Conservation (phyloP, 2,888 invertebrate genomes). For the Pemphredon lugubris region DNA sequence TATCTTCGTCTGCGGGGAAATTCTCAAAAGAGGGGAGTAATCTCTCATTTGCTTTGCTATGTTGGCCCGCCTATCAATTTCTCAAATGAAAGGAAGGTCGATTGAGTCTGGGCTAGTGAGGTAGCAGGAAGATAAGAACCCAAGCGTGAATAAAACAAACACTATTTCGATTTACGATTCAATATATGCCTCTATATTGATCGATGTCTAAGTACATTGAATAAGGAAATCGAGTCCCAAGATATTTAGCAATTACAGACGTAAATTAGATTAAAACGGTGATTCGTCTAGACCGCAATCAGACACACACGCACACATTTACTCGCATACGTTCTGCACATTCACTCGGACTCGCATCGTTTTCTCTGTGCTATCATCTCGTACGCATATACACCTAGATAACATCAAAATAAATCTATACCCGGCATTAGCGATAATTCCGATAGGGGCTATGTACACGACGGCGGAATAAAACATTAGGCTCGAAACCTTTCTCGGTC, state of each 20-base stretch:
- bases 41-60: no score
- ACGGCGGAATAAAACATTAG: constrained; percentile 60
- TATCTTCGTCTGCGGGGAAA: no score
- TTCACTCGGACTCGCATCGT: constrained; percentile 6
- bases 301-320: constrained; percentile 2
- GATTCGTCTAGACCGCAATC: constrained; percentile 35
- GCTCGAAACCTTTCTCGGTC: constrained; percentile 16
- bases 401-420: constrained; percentile 81
- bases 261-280: constrained; percentile 55
- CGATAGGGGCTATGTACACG: constrained; percentile 71
- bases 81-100: no score
- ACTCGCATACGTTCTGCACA: constrained; percentile 28
- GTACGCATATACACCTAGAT: constrained; percentile 77
- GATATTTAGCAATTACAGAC: constrained; percentile 76
- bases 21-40: no score
- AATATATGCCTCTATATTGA: constrained; percentile 77
- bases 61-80: no score
- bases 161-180: constrained; percentile 62
- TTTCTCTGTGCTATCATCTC: constrained; percentile 30
- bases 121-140: constrained; percentile 11
- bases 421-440: constrained; percentile 74
- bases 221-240: constrained; percentile 74
- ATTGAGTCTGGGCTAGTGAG: constrained; percentile 30
- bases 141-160: constrained; percentile 14
- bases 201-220: constrained; percentile 80